phyloP scores from a whole-genome alignment of 2,888 invertebrate species.

The Scotopteryx bipunctaria region DNA sequence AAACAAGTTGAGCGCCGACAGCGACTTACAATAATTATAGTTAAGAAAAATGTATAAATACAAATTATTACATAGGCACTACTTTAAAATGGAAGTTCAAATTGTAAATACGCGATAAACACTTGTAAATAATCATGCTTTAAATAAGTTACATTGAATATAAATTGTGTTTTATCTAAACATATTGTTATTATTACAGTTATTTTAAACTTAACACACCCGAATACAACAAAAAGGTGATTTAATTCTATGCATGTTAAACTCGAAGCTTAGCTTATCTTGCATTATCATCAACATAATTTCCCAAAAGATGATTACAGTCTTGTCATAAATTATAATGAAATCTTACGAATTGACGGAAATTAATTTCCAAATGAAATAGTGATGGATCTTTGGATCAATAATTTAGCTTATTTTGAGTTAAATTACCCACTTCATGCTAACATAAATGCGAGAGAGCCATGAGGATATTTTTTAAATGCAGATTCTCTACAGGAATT shows the following conservation, averaged over 20 bases:
- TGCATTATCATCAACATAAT: not conserved
- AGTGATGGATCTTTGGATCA: slow-evolving; percentile 8
- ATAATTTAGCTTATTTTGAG: not conserved
- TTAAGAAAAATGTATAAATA: slow-evolving; percentile 2
- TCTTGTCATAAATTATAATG: not conserved
- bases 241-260: not conserved
- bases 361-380: not conserved
- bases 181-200: not conserved
- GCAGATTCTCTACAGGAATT: not conserved
- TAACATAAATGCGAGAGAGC: not conserved
- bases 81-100: slow-evolving; percentile 22
- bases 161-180: slow-evolving; percentile 18
- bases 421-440: not conserved
- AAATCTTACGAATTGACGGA: too few species aligned
- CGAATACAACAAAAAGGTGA: not conserved
- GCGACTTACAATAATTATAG: slow-evolving; percentile 12
- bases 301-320: not conserved
- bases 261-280: not conserved
- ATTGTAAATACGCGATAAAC: slow-evolving; percentile 25
- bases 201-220: not conserved
- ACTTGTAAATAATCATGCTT: slow-evolving; percentile 25
- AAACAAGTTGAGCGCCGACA: slow-evolving; percentile 25
- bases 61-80: slow-evolving; percentile 23
- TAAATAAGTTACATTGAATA: slow-evolving; percentile 14
- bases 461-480: not conserved